phyloP scores from a whole-genome alignment of 1,140 invertebrate genomes.

The Drosophila eugracilis region DNA sequence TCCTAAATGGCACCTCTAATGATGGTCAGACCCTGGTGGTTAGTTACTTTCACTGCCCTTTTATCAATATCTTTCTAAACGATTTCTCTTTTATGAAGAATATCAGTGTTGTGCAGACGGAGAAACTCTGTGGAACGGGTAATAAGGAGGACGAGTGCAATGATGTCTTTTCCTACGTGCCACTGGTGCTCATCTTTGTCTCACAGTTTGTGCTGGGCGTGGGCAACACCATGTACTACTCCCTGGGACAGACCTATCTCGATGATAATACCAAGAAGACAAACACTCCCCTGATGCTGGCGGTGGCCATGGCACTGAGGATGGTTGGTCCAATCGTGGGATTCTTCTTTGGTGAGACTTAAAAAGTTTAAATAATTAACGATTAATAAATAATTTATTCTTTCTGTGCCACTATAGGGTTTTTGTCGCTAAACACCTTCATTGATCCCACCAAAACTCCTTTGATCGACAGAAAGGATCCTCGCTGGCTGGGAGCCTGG shows the following conservation, averaged over 20 bases:
- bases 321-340: constrained; percentile 83
- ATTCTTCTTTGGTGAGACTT: constrained; percentile 73
- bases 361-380: no score
- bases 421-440: constrained; percentile 88
- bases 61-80: not conserved
- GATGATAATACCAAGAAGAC: constrained; percentile 90
- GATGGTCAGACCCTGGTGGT: constrained; percentile 45
- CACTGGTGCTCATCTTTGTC: constrained; percentile 88
- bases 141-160: constrained; percentile 84
- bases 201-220: constrained; percentile 90
- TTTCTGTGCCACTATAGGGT: constrained; percentile 85
- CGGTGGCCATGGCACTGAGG: constrained; percentile 78
- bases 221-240: constrained; percentile 89
- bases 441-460: constrained; percentile 88
- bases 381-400: no score
- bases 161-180: constrained; percentile 85
- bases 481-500: constrained; percentile 90
- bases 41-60: not conserved
- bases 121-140: constrained; percentile 65
- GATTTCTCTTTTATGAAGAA: constrained; percentile 34
- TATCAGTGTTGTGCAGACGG: constrained; percentile 31
- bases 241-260: constrained; percentile 89
- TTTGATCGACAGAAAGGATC: constrained; percentile 87
- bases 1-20: constrained; percentile 33
- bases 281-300: constrained; percentile 88